These are phyloP conservation scores for Pristionchus entomophagus DNA, from an alignment of 2,888 invertebrate genomes.

Conservation along the genomic window DNA sequence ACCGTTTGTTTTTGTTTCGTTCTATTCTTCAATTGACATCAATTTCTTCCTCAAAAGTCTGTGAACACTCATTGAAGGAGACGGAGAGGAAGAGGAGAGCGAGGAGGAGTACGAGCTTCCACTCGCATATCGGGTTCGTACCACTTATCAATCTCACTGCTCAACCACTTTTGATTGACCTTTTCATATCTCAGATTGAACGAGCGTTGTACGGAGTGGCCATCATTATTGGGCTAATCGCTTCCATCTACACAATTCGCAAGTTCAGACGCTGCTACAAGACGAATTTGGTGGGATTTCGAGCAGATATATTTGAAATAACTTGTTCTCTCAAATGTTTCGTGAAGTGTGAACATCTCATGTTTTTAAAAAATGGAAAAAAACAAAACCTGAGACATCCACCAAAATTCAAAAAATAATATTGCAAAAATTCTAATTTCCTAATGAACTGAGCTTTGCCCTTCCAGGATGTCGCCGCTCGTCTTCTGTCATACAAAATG, in stretches of 20 bases:
- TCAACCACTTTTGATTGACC: background rate
- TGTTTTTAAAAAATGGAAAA: background rate
- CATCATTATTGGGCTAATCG: conserved; percentile 56
- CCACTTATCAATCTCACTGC: no score
- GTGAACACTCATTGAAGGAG: no score
- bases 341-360: background rate
- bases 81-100: background rate
- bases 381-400: no score
- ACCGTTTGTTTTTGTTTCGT: no score
- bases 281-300: background rate
- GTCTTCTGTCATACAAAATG: conserved; percentile 63
- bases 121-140: background rate
- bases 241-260: conserved; percentile 56
- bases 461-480: conserved; percentile 61
- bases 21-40: no score
- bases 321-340: background rate
- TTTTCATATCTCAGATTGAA: conserved; percentile 52
- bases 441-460: background rate
- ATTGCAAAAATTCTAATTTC: no score
- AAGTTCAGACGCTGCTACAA: conserved; percentile 51
- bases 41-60: no score
- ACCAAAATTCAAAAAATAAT: no score
- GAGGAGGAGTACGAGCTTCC: background rate
- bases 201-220: conserved; percentile 61
- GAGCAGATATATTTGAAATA: no score